Conservation (phyloP, 2,113 vertebrate species). For the Gymnogyps californianus region DNA sequence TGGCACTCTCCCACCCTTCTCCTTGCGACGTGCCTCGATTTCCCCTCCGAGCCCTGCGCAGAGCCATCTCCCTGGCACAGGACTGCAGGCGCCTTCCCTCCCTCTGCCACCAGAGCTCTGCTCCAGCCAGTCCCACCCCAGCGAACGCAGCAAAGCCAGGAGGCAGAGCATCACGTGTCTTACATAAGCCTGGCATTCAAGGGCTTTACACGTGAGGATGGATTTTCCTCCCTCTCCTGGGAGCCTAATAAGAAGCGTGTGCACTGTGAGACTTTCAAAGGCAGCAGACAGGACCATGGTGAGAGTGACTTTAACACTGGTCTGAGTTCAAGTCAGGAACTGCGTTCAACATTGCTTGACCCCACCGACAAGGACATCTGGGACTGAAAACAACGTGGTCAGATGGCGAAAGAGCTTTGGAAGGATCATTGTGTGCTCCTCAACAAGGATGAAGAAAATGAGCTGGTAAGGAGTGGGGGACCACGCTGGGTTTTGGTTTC, state of each 20-base stretch:
- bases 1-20: not conserved
- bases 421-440: constrained; percentile 48
- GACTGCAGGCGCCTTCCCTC: no score
- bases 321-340: not conserved
- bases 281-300: not conserved
- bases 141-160: not conserved
- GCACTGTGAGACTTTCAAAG: not conserved
- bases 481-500: not conserved
- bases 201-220: not conserved
- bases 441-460: constrained; percentile 66
- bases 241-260: not conserved
- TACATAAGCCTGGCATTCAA: not conserved
- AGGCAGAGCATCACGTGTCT: not conserved
- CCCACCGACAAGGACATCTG: not conserved
- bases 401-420: constrained; percentile 34
- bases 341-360: not conserved
- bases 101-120: not conserved
- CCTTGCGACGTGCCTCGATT: not conserved
- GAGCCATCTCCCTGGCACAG: not conserved
- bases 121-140: not conserved
- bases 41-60: fast-evolving
- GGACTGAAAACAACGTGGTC: not conserved
- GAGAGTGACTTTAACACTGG: not conserved
- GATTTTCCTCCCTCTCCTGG: constrained; percentile 8
- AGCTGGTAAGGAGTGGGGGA: constrained; percentile 57